Conservation (phyloP, 2,888 invertebrate species). For the Tenthredo scrophulariae region DNA sequence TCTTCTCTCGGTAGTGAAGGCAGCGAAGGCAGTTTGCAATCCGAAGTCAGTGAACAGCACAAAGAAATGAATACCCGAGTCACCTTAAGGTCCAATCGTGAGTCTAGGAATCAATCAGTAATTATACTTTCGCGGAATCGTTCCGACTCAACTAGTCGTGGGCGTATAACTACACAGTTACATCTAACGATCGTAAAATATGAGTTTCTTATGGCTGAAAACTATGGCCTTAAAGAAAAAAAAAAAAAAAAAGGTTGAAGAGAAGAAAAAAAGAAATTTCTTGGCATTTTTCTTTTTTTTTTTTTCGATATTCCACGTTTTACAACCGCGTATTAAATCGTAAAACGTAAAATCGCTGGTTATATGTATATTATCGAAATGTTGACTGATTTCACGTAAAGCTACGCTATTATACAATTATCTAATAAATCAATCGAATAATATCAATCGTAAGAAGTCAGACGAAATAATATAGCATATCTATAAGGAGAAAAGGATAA, state of each 20-base stretch:
- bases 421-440: neutral
- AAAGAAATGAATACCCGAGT: constrained; percentile 44
- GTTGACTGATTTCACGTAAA: neutral
- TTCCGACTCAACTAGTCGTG: constrained; percentile 9
- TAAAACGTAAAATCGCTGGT: neutral
- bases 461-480: neutral
- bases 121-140: constrained; percentile 35
- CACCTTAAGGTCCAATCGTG: constrained; percentile 48
- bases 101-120: constrained; percentile 46
- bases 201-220: neutral
- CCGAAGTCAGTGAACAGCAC: constrained; percentile 9
- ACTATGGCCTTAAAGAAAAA: neutral
- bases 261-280: neutral
- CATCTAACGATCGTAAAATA: constrained; percentile 3
- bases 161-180: constrained; percentile 22
- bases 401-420: no score
- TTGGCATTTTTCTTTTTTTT: neutral
- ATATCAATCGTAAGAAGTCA: neutral
- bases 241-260: neutral
- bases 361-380: neutral
- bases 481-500: neutral
- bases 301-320: neutral
- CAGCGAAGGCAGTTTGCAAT: constrained; percentile 17
- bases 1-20: constrained; percentile 35
- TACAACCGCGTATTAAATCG: neutral